A percentile compares a stretch with the other conserved stretches of the same genome.
Evolutionary conservation across 2,797 vertebrate genomes (phyloP).

Genomic region (Heteromormyrus szaboi): DNA sequence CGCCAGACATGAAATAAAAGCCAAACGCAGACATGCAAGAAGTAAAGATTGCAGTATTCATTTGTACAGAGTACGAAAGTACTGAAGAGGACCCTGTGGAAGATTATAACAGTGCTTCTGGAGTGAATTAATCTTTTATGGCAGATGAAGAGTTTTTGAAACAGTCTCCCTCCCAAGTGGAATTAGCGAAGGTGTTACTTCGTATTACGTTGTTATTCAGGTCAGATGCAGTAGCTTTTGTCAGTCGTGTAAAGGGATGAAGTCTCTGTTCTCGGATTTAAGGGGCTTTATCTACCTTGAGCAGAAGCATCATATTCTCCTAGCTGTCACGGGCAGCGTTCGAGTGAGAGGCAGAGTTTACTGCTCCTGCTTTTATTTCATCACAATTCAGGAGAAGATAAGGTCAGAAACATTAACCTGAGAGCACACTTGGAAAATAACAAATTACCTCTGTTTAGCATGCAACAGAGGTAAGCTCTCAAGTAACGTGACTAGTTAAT

Average conservation of each 20-base stretch:
- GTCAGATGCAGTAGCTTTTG: neutral
- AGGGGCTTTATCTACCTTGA: neutral
- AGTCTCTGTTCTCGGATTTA: neutral
- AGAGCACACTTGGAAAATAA: neutral
- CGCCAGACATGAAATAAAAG: neutral
- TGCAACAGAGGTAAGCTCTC: neutral
- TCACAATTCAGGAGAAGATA: neutral
- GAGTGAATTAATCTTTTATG: slow-evolving; percentile 15
- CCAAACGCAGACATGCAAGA: neutral
- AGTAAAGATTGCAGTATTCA: neutral
- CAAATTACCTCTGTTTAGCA: neutral
- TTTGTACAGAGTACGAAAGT: neutral
- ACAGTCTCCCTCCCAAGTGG: neutral
- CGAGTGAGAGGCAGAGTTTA: neutral
- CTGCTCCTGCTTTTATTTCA: neutral
- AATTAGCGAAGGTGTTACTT: neutral
- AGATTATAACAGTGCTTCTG: neutral
- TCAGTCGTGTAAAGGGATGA: neutral
- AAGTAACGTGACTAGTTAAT: neutral
- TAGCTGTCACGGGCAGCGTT: neutral
- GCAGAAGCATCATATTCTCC: neutral
- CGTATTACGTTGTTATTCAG: neutral
- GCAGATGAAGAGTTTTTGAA: slow-evolving; percentile 16
- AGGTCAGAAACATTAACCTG: neutral
- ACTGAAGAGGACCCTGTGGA: neutral